Evolutionary conservation across 2,888 invertebrate species (phyloP), one percentile per base, ranked within the genome.

Genomic region (Ennomos quercinarius): DNA sequence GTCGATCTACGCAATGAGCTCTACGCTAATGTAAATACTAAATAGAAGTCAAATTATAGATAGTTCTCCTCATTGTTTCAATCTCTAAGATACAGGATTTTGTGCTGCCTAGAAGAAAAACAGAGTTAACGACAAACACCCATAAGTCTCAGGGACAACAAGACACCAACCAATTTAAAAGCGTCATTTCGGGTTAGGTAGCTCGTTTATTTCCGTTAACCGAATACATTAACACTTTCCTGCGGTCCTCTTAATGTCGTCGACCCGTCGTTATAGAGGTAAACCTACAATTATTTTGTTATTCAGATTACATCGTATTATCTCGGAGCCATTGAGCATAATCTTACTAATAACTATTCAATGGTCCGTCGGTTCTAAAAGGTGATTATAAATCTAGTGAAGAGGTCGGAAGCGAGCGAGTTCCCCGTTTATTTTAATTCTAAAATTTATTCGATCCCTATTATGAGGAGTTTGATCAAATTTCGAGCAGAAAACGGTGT

Each of bases 381-480:
- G 81, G 81, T 80, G 80, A 87, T 86, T 85, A 87, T 87, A 86
- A 87, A 89, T 89, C 84, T 84, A 82, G 78, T 80, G 81, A 79
- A 84, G 86, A 87, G 86, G 86, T 83, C 86, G 84, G 84, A 81
- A 83, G 77, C 78, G 77, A 76, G 46, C 64, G 80, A 76, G 81
- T 78, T 79, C 80, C 77, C 78, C 81, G 81, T 86, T 86, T 80
- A 89, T 86, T 89, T 88, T 87, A 87, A 88, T 85, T 83, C 80
- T 78, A 75, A 86, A 85, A 89, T 89, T 87, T 87, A 90, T 90
- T 87, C 86, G 84, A 85, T 80, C 80, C 78, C 82, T 78, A 87
- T 87, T 88, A 86, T 76, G 73, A 77, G 74, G 81, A 80, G 80
- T 85, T 84, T 85, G 84, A 87, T 89, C 84, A 85, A 87, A 88